Percentiles rank a stretch among this genome's conserved stretches.
phyloP scores from a whole-genome alignment of 2,888 invertebrate genomes.

The Tetragonula carbonaria region DNA sequence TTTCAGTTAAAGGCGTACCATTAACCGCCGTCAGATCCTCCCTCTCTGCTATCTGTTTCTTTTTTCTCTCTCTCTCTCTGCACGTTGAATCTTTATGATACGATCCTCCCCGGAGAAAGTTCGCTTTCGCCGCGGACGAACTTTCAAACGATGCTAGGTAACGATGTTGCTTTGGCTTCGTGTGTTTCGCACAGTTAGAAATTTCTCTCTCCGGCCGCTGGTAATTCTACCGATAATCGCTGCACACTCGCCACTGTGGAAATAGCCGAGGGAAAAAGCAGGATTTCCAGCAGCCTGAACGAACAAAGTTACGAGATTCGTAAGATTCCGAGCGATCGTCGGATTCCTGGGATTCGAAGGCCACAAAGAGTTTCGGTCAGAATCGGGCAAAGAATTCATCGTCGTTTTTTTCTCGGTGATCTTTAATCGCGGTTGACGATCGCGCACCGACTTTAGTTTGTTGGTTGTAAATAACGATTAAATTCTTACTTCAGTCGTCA shows the following conservation, averaged over 20 bases:
- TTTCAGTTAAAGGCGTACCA: conserved; percentile 23
- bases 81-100: not conserved
- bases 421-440: too few species aligned
- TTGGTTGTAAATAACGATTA: too few species aligned
- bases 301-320: not conserved
- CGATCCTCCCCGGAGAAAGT: not conserved
- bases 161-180: not conserved
- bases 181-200: not conserved
- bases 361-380: too few species aligned
- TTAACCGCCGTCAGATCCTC: conserved; percentile 19
- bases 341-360: not conserved
- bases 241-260: not conserved
- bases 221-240: not conserved
- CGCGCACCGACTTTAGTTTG: too few species aligned
- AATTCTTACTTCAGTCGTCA: too few species aligned
- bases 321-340: not conserved
- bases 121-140: not conserved
- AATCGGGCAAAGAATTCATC: too few species aligned
- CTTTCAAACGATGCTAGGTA: not conserved
- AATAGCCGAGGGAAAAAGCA: not conserved
- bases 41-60: too few species aligned
- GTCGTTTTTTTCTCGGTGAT: too few species aligned
- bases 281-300: not conserved
- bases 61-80: too few species aligned
- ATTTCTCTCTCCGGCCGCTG: not conserved